phyloP scores from a whole-genome alignment of 2,797 vertebrate genomes.

The Amblyraja radiata region DNA sequence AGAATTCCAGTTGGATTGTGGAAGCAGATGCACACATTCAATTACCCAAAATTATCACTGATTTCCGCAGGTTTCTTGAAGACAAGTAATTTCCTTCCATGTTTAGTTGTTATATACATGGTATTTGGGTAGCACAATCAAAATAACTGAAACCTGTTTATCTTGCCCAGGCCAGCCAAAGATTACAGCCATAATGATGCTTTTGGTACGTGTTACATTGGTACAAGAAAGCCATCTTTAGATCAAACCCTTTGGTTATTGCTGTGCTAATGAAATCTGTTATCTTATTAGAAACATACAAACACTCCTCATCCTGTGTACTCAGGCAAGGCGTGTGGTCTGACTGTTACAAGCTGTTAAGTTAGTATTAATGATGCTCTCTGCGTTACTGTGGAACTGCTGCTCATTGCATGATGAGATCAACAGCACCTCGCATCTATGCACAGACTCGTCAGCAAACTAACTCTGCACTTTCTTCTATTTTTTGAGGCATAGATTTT shows the following conservation, averaged over 20 bases:
- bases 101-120: neutral
- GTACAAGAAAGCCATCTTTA: neutral
- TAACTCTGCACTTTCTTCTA: slow-evolving; percentile 13
- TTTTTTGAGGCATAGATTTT: slow-evolving; percentile 32
- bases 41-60: neutral
- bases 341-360: slow-evolving; percentile 15
- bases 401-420: slow-evolving; percentile 13
- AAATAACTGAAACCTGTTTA: neutral
- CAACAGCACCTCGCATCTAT: neutral
- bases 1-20: neutral
- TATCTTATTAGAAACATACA: neutral
- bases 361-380: slow-evolving; percentile 27
- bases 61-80: neutral
- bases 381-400: neutral
- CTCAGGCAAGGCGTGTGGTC: neutral
- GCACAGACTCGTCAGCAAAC: neutral
- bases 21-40: neutral
- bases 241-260: neutral
- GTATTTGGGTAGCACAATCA: neutral
- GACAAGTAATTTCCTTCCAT: neutral
- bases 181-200: neutral
- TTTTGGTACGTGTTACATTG: neutral
- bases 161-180: too few species aligned
- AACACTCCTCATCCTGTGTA: neutral
- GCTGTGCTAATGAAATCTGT: neutral